Conservation (phyloP, 2,888 invertebrate species). For the Netelia fuscicornis region DNA sequence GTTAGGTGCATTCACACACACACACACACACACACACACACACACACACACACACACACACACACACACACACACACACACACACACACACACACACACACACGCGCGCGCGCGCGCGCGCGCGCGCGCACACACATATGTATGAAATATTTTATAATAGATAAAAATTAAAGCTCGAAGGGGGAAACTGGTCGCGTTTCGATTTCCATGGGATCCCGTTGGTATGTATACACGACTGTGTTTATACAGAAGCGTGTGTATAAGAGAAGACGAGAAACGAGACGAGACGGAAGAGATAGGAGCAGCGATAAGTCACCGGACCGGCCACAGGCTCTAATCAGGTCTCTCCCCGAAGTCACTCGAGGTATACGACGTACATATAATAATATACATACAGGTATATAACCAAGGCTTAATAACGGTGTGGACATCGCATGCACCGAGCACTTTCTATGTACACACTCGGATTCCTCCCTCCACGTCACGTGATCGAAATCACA, state of each 20-base stretch:
- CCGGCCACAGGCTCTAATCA: constrained; percentile 57
- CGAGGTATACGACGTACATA: constrained; percentile 13
- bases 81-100: too few species aligned
- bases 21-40: too few species aligned
- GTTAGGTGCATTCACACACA: constrained; percentile 42
- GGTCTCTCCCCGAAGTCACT: constrained; percentile 47
- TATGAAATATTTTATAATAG: neutral
- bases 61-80: neutral
- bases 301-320: constrained; percentile 53
- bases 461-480: neutral
- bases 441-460: constrained; percentile 55
- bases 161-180: constrained; percentile 6
- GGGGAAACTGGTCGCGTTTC: constrained; percentile 69
- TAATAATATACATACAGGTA: constrained; percentile 9
- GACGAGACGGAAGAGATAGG: constrained; percentile 54
- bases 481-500: constrained; percentile 9
- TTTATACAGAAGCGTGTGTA: constrained; percentile 1
- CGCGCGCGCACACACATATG: neutral
- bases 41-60: neutral
- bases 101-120: too few species aligned
- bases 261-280: neutral
- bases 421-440: constrained; percentile 35
- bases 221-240: constrained; percentile 34
- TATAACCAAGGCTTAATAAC: neutral
- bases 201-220: constrained; percentile 71